phyloP scores from a whole-genome alignment of 2,888 invertebrate genomes.

The Therioaphis trifolii region DNA sequence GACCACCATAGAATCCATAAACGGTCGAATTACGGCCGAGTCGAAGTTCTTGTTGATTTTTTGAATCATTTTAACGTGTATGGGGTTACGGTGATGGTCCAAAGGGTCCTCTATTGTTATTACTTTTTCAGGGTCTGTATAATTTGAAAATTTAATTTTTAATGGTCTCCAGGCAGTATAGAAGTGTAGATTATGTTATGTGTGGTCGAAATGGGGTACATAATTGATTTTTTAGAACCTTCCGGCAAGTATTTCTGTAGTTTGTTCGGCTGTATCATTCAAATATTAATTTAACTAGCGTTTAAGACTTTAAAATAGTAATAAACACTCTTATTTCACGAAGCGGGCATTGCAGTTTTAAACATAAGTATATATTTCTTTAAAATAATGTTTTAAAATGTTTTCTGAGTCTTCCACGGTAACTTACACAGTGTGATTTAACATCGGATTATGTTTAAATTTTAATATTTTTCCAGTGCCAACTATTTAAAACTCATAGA shows the following conservation, averaged over 20 bases:
- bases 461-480: too few species aligned
- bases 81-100: background rate
- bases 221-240: slow-evolving; percentile 37
- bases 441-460: too few species aligned
- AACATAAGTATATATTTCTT: too few species aligned
- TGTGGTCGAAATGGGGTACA: background rate
- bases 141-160: slow-evolving; percentile 39
- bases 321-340: too few species aligned
- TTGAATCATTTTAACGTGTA: too few species aligned
- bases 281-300: background rate
- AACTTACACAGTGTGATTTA: too few species aligned
- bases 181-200: background rate
- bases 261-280: background rate
- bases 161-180: background rate
- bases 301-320: too few species aligned
- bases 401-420: too few species aligned
- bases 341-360: too few species aligned
- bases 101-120: background rate
- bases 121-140: background rate
- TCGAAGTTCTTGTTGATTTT: background rate
- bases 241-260: background rate
- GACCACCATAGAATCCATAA: too few species aligned
- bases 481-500: too few species aligned
- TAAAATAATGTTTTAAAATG: too few species aligned
- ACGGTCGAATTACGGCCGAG: background rate